Evolutionary conservation across 2,888 invertebrate genomes (phyloP).

Genomic region (Girardia tigrina): DNA sequence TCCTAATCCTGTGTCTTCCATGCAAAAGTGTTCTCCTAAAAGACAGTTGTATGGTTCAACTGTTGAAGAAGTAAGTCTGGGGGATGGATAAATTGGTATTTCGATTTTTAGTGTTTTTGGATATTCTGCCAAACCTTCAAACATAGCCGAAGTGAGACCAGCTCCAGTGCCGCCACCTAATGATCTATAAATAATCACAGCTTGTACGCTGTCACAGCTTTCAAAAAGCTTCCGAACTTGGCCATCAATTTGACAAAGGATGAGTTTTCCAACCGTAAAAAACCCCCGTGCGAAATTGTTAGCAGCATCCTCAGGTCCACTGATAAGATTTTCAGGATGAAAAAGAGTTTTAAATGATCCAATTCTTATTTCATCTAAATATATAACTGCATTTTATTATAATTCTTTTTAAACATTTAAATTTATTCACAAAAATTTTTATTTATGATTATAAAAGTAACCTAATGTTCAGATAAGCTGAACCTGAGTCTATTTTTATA

Average conservation of each 20-base stretch:
- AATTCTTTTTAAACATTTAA: no score
- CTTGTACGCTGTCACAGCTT: neutral
- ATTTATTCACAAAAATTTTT: no score
- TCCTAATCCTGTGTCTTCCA: conserved; percentile 82
- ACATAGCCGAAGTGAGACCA: neutral
- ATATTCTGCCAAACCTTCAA: neutral
- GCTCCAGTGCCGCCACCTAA: neutral
- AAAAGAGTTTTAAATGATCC: neutral
- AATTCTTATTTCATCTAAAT: neutral
- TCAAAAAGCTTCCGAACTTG: neutral
- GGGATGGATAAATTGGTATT: neutral
- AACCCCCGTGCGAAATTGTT: conserved; percentile 9
- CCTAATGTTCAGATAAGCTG: no score
- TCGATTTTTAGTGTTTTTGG: neutral
- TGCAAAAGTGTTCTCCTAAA: conserved; percentile 77
- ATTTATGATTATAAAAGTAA: no score
- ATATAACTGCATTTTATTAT: no score
- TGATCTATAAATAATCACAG: neutral
- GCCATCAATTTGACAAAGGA: neutral
- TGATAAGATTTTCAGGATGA: neutral
- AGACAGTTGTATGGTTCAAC: conserved; percentile 67
- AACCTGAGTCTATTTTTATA: no score
- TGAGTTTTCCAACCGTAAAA: neutral
- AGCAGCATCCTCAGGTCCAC: neutral
- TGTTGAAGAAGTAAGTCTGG: neutral